Evolutionary conservation across 1,140 invertebrate genomes (phyloP), one percentile per base, ranked within the genome.

Genomic region (Drosophila willistoni): DNA sequence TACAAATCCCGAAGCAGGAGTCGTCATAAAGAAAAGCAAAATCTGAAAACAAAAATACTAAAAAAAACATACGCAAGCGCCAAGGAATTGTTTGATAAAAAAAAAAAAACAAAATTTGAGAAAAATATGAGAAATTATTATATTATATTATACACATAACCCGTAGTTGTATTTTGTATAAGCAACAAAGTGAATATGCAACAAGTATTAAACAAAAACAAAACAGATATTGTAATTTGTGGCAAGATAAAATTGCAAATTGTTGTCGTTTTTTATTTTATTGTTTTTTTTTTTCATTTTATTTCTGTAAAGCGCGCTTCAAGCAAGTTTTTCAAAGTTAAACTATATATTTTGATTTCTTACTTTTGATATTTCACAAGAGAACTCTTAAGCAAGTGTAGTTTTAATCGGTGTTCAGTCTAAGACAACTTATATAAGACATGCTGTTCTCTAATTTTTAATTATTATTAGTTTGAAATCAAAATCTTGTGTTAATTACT

Each of bases 21-120:
- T 51, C 65, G 62, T 63, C 41, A 67, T 41, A 60, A 72, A 63
- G 42, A 47, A 70, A 80, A 77, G 77, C 80, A 68, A 81, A 77
- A 77, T 73, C 64, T 69, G 56, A 80, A 84, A 76, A 79, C 79
- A 83, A 42, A 42, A 64, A 67, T 10, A 79, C 34, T 79, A 79
- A 73, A 76, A 81, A 79, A 73, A 78, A 81, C 17, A 65, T 68
- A 90, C 79, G 80, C 79, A 85, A 84, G 73, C 87, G 87, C 87
- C 87, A 90, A 90, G 89, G 89, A 90, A 90, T 90, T 90, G 89
- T 90, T 87, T 82, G 57, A 79, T 78, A 74, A 79, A 51, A 67
- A 81, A 71, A 61, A 71, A 66, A 57, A 33, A 63, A 69, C 22
- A 67, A 64, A 29, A 59, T 59, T 36, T 59, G n/a, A 36, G 56